A percentile compares a stretch with the other conserved stretches of the same genome.
These are phyloP conservation scores for Zeugodacus cucurbitae DNA, from an alignment of 1,140 invertebrate species.

Conservation along the genomic window DNA sequence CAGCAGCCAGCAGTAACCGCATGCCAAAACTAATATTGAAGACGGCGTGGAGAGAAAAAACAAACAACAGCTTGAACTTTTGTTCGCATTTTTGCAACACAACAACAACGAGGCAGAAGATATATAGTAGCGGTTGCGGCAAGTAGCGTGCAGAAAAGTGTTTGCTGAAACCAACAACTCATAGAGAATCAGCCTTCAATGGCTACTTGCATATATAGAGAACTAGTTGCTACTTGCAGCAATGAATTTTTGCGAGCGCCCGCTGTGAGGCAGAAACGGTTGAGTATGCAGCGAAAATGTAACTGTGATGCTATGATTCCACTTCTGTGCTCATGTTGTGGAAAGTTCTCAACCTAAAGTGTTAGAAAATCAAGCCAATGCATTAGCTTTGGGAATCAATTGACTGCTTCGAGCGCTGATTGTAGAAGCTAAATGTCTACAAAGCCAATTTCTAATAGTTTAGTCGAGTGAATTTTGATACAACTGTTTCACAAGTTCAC, in stretches of 20 bases:
- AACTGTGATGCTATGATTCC: neutral
- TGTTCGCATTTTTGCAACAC: conserved; percentile 45
- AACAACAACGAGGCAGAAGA: neutral
- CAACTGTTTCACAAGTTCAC: too few relatives aligned
- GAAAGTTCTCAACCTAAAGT: neutral
- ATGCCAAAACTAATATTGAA: neutral
- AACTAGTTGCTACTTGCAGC: neutral
- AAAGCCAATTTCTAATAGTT: too few relatives aligned
- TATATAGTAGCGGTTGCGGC: neutral
- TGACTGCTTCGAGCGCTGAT: too few relatives aligned
- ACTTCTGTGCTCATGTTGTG: neutral
- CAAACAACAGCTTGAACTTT: conserved; percentile 43
- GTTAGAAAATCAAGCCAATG: neutral
- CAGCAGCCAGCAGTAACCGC: neutral
- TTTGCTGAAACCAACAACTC: neutral
- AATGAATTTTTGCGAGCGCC: neutral
- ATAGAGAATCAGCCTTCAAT: neutral
- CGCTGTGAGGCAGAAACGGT: neutral
- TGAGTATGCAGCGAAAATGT: neutral
- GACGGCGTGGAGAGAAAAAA: neutral
- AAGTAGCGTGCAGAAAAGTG: neutral
- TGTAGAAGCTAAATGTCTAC: neutral
- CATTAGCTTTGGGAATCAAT: neutral
- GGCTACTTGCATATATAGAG: neutral
- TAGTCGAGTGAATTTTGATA: too few relatives aligned